Evolutionary conservation across 2,113 vertebrate genomes (phyloP), one percentile per base, ranked within the genome.

Genomic region (Brachyhypopomus gauderio): DNA sequence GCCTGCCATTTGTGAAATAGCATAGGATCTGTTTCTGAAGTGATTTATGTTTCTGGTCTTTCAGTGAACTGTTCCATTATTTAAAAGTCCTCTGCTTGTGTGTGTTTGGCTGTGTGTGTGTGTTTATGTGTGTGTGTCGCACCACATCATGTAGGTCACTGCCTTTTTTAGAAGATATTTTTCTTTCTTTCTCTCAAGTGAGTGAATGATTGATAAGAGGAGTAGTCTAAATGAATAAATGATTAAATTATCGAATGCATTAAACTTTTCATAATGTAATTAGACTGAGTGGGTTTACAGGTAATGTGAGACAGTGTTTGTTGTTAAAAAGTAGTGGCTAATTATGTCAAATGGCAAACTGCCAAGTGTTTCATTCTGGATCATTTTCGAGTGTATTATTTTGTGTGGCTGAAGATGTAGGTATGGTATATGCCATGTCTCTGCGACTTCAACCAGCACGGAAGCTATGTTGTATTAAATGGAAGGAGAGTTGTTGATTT

Each of bases 31-130:
- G 66, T 69, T 69, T 45, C 71, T 17, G 36, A 69, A 87, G 71
- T 70, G 58, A 84, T 83, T 81, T 85, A 80, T 45, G 64, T 36
- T 62, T 77, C 19, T 78, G 69, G 41, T 74, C 76, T 67, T 30
- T 69, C 70, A 79, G 59, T 70, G 56, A 72, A 11, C 71, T 48
- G 25, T 56, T 90, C 25, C 84, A 90, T 89, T 89, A 89, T 90
- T 90, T 55, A 89, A 75, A 1, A 2, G 7, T 59, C n/a, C 38
- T 72, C 34, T 71, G 52, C 75, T 72, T 82, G n/a, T 38, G 63
- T 25, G 20, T 22, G 22, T 59, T 11, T 14, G 1, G 30, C 23
- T 77, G 30, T 71, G 63, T 56, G 30, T 70, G 48, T 58, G 20
- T 36, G 14, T 17, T 0, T 58, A 16, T 64, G 23, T 23, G 8